phyloP scores from a whole-genome alignment of 1,140 invertebrate species.

The Diorhabda elongata region DNA sequence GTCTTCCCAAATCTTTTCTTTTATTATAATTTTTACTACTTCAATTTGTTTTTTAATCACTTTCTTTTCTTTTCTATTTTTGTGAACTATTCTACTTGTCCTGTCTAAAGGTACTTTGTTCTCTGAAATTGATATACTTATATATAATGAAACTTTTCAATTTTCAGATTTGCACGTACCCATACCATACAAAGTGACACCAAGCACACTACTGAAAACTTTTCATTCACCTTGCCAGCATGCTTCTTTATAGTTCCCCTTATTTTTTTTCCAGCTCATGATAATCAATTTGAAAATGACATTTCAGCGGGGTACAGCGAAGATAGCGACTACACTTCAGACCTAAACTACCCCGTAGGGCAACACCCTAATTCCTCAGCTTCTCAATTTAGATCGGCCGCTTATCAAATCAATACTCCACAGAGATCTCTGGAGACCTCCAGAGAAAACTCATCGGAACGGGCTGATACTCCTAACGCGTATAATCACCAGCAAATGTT shows the following conservation, averaged over 20 bases:
- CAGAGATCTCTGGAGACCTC: slow-evolving; percentile 75
- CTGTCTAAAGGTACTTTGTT: too few relatives aligned
- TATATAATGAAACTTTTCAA: too few relatives aligned
- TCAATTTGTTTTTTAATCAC: too few relatives aligned
- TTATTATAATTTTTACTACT: too few relatives aligned
- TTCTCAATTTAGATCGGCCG: slow-evolving; percentile 74
- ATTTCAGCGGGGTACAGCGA: slow-evolving; percentile 89
- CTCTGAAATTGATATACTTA: too few relatives aligned
- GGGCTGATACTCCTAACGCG: slow-evolving; percentile 57
- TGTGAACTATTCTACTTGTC: too few relatives aligned
- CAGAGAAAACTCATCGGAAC: slow-evolving; percentile 78
- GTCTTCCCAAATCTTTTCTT: too few relatives aligned
- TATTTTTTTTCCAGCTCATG: slow-evolving; percentile 44
- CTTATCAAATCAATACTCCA: slow-evolving; percentile 73
- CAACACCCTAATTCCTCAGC: slow-evolving; percentile 82
- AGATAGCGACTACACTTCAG: slow-evolving; percentile 94
- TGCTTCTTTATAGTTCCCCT: slow-evolving; percentile 8
- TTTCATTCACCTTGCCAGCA: slow-evolving; percentile 1
- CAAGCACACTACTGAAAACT: background rate
- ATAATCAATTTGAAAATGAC: slow-evolving; percentile 47
- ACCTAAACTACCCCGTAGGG: slow-evolving; percentile 90
- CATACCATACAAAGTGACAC: background rate
- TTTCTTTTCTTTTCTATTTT: too few relatives aligned
- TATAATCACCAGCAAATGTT: slow-evolving; percentile 38
- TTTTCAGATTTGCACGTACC: too few relatives aligned